A percentile compares a stretch with the other conserved stretches of the same genome.
phyloP scores from a whole-genome alignment of 2,888 invertebrate species.

The Trichopria drosophilae region DNA sequence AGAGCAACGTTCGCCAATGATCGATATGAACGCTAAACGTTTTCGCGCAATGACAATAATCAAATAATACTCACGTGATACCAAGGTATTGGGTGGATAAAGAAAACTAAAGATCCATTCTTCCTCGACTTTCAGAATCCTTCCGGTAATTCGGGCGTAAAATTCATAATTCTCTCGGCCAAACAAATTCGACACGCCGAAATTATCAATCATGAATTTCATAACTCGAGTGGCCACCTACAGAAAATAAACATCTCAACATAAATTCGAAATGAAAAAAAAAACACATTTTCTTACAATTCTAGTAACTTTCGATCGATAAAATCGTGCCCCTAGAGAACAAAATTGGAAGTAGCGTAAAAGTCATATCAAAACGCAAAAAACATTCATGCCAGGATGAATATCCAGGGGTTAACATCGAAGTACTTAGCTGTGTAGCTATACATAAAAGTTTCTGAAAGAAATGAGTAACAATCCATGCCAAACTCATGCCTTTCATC shows the following conservation, averaged over 20 bases:
- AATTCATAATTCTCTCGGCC: constrained; percentile 94
- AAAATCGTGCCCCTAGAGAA: no score
- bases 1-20: no score
- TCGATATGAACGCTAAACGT: no score
- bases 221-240: constrained; percentile 94
- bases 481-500: constrained; percentile 19
- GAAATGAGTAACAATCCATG: constrained; percentile 20
- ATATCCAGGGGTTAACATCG: no score
- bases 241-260: constrained; percentile 24
- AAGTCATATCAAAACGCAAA: no score
- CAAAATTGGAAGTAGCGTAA: no score
- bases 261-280: not conserved
- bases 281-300: no score
- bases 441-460: no score
- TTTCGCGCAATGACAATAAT: not conserved
- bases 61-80: constrained; percentile 59
- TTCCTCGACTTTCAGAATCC: constrained; percentile 88
- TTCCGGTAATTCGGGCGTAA: constrained; percentile 90
- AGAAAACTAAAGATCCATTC: constrained; percentile 95
- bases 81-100: constrained; percentile 73
- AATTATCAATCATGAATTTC: constrained; percentile 96
- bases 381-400: no score
- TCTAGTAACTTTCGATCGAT: no score
- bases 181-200: constrained; percentile 93
- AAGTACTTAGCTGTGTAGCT: no score